phyloP scores from a whole-genome alignment of 2,113 vertebrate species.

The Oryzias melastigma region DNA sequence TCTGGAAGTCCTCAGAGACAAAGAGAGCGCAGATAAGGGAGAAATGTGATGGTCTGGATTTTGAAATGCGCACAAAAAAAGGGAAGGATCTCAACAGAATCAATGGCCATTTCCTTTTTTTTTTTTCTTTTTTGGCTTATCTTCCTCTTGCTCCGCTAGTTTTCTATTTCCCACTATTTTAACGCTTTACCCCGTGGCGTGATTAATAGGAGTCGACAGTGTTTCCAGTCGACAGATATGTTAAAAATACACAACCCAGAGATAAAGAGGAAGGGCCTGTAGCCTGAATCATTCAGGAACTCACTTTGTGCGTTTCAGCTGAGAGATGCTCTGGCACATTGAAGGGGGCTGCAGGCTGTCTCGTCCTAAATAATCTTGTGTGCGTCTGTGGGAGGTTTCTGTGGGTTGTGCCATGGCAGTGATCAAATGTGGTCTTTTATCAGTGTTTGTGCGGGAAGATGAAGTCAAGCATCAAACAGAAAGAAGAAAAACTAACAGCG shows the following conservation, averaged over 20 bases:
- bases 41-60: conserved; percentile 54
- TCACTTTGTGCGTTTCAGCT: conserved; percentile 59
- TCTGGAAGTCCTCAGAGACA: conserved; percentile 56
- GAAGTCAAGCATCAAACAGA: conserved; percentile 10
- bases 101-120: conserved; percentile 28
- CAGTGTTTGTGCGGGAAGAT: conserved; percentile 16
- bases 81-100: conserved; percentile 27
- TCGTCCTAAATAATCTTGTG: conserved; percentile 40
- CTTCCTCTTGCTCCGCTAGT: conserved; percentile 27
- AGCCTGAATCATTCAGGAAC: conserved; percentile 73
- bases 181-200: conserved; percentile 56
- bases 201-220: conserved; percentile 72
- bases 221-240: conserved; percentile 61
- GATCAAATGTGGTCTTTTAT: conserved; percentile 47
- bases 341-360: conserved; percentile 49
- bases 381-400: conserved; percentile 35
- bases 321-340: conserved; percentile 42
- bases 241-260: conserved; percentile 71
- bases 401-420: conserved; percentile 41
- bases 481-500: conserved; percentile 8
- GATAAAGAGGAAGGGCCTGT: conserved; percentile 70
- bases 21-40: conserved; percentile 35
- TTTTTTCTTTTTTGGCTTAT: conserved; percentile 4
- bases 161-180: conserved; percentile 54
- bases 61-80: conserved; percentile 47